Percentiles rank a stretch among this genome's conserved stretches.
phyloP scores from a whole-genome alignment of 2,113 vertebrate genomes.

The Pangasianodon gigas region DNA sequence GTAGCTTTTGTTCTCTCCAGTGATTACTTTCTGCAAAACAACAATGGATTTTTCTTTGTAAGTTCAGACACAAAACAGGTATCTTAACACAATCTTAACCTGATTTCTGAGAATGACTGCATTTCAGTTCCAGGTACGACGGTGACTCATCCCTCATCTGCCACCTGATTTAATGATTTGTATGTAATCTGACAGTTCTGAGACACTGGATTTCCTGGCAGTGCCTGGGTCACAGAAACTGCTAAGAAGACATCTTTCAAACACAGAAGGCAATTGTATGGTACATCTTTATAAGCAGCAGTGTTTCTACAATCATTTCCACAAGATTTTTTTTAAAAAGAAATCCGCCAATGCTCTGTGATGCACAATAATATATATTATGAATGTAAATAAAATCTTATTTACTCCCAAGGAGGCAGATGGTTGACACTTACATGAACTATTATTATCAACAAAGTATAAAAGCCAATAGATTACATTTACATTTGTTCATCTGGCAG shows the following conservation, averaged over 20 bases:
- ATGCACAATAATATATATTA: neutral
- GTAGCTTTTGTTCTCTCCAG: neutral
- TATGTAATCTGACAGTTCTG: neutral
- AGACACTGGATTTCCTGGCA: conserved; percentile 1
- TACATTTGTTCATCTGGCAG: neutral
- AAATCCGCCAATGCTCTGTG: neutral
- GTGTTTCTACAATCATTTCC: neutral
- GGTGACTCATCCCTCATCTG: neutral
- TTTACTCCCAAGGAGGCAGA: no score
- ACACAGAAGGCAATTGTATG: neutral
- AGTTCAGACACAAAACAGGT: neutral
- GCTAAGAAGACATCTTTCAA: conserved; percentile 5
- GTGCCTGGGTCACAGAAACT: neutral
- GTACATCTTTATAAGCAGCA: neutral
- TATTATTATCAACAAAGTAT: neutral
- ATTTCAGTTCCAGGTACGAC: neutral
- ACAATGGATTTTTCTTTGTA: neutral
- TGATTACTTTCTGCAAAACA: neutral
- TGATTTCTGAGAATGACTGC: neutral
- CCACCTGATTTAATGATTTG: neutral
- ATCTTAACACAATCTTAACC: neutral
- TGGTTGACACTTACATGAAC: neutral
- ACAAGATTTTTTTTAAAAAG: neutral
- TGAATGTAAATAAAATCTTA: neutral
- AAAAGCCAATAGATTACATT: neutral